A percentile compares a stretch with the other conserved stretches of the same genome.
Conservation (phyloP, 1,140 invertebrate genomes). For the Xylocopa sonorina region DNA sequence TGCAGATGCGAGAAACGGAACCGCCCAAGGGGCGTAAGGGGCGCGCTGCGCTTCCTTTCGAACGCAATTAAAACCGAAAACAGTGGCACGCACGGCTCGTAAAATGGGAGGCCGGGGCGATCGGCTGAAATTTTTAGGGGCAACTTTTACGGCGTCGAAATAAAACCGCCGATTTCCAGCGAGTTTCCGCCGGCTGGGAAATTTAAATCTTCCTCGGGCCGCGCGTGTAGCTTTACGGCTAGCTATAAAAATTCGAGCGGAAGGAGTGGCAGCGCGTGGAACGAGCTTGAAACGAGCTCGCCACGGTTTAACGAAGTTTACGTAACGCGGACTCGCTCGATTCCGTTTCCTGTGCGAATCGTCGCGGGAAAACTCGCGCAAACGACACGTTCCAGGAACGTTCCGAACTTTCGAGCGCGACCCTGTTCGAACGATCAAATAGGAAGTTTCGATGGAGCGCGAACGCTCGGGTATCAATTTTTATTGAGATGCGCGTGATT, state of each 20-base stretch:
- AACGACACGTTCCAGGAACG: background rate
- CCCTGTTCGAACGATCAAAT: background rate
- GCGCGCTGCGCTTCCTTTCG: conserved; percentile 38
- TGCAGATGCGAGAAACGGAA: background rate
- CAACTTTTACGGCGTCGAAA: conserved; percentile 56
- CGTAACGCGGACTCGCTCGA: background rate
- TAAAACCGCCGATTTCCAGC: conserved; percentile 56
- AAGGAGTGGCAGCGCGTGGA: conserved; percentile 20
- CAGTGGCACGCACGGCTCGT: conserved; percentile 51
- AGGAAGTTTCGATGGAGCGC: background rate
- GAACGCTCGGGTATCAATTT: no score
- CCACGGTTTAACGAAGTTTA: conserved; percentile 17
- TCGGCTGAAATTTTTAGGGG: conserved; percentile 14
- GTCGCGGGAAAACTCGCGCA: background rate
- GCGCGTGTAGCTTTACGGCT: conserved; percentile 50
- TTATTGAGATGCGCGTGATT: no score
- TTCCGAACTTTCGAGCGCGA: background rate
- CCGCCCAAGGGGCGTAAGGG: background rate
- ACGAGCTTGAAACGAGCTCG: conserved; percentile 15
- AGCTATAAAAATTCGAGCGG: conserved; percentile 51
- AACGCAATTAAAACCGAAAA: conserved; percentile 57
- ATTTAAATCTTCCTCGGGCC: conserved; percentile 60
- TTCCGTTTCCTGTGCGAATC: background rate
- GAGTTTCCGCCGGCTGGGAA: conserved; percentile 58
- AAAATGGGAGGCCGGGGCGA: conserved; percentile 39